Conservation (phyloP, 2,888 invertebrate genomes). For the Nipponacmea schrenckii region DNA sequence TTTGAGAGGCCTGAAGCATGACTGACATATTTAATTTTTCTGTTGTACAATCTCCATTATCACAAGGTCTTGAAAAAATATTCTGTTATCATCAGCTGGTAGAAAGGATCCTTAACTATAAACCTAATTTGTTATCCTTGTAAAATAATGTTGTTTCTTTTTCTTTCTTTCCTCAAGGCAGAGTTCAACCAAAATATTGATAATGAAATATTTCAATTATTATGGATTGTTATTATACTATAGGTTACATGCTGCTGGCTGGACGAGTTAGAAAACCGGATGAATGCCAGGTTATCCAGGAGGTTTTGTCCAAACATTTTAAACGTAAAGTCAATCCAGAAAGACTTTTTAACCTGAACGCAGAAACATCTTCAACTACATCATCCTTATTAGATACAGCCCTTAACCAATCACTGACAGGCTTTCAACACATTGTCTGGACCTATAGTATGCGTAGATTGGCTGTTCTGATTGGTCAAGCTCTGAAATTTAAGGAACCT, state of each 20-base stretch:
- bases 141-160: no score
- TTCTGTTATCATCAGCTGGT: no score
- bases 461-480: slow-evolving; percentile 76
- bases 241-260: slow-evolving; percentile 88
- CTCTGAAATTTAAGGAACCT: slow-evolving; percentile 91
- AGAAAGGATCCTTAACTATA: no score
- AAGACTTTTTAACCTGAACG: slow-evolving; percentile 74
- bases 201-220: no score
- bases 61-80: no score
- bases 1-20: no score
- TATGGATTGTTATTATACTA: not conserved
- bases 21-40: no score
- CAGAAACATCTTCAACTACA: slow-evolving; percentile 81
- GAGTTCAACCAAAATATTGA: no score
- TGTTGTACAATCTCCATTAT: no score
- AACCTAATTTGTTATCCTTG: no score
- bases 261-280: slow-evolving; percentile 88
- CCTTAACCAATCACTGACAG: slow-evolving; percentile 50
- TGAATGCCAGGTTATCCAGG: slow-evolving; percentile 84
- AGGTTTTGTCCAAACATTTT: slow-evolving; percentile 77
- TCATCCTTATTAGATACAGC: slow-evolving; percentile 41
- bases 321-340: slow-evolving; percentile 79
- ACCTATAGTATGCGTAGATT: slow-evolving; percentile 86
- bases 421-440: slow-evolving; percentile 89
- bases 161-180: no score